Evolutionary conservation across 2,113 vertebrate genomes (phyloP).

Genomic region (Isurus oxyrinchus): DNA sequence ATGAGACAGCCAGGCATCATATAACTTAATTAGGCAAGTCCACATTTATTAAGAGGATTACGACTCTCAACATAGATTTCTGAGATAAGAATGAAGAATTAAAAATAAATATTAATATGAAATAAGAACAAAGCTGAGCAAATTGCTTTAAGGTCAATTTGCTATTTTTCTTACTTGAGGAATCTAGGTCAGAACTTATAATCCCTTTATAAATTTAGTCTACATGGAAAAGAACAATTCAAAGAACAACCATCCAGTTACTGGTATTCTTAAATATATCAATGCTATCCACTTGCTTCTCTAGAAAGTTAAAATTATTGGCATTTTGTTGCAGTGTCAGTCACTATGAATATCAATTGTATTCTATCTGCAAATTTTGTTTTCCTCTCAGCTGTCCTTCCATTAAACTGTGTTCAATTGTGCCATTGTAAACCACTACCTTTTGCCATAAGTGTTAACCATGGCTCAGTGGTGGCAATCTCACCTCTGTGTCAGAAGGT

Average conservation of each 20-base stretch:
- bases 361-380: neutral
- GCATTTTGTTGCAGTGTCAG: neutral
- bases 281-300: neutral
- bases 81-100: constrained; percentile 26
- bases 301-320: neutral
- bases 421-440: neutral
- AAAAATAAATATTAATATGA: constrained; percentile 31
- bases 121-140: neutral
- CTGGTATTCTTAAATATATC: neutral
- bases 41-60: constrained; percentile 11
- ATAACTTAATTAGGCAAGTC: constrained; percentile 26
- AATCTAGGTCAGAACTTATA: constrained; percentile 24
- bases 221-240: constrained; percentile 19
- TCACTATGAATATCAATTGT: neutral
- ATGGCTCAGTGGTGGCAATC: neutral
- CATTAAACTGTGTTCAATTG: neutral
- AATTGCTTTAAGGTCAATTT: constrained; percentile 24
- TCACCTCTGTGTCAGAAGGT: neutral
- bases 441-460: neutral
- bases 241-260: neutral
- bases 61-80: constrained; percentile 24
- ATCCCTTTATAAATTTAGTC: neutral
- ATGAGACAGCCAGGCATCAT: constrained; percentile 1
- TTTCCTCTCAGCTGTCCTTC: neutral
- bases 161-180: constrained; percentile 20